Evolutionary conservation across 2,888 invertebrate genomes (phyloP), one percentile per base, ranked within the genome.

Genomic region (Drosophila tanythrix): DNA sequence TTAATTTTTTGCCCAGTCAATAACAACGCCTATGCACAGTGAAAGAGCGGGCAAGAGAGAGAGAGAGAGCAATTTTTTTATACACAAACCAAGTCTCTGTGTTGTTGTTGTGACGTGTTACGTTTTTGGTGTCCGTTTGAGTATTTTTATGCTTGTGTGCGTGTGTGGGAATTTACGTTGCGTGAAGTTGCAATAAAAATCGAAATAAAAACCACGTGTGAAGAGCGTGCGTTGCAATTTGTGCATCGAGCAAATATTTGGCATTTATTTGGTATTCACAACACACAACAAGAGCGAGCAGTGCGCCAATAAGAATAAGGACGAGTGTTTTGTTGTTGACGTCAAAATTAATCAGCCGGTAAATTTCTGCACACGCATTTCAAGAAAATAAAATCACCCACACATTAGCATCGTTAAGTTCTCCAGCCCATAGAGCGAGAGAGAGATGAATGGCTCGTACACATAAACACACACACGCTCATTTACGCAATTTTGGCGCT

Each of bases 121-220:
- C 64, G 73, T 70, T 86, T 79, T 63, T 11, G 53, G 69, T 61
- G 68, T 46, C 18, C 62, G 50, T 57, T 50, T 59, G 66, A 68
- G 77, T 68, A 62, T 70, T 69, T 69, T 57, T 57, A 65, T 69
- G 64, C 50, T 40, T 66, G 58, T 67, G 21, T 66, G 61, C 40
- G 58, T 82, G 86, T 78, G 70, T 70, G 82, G 88, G 88, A 89
- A 85, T 89, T 82, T 80, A 55, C 72, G 71, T 76, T 79, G 76
- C 80, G 80, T 88, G 88, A 84, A 88, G 89, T 89, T 88, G 89
- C 88, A 84, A 70, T 88, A 60, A 59, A 60, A 63, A 63, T 59
- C 74, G 13, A 52, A 31, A 27, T 36, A 51, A 59, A 56, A 83
- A 86, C 81, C 83, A 83, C 89, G 81, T 83, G 84, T 74, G 76